Percentiles rank a stretch among this genome's conserved stretches.
Evolutionary conservation across 2,888 invertebrate genomes (phyloP).

Genomic region (Lochmaea crataegi): DNA sequence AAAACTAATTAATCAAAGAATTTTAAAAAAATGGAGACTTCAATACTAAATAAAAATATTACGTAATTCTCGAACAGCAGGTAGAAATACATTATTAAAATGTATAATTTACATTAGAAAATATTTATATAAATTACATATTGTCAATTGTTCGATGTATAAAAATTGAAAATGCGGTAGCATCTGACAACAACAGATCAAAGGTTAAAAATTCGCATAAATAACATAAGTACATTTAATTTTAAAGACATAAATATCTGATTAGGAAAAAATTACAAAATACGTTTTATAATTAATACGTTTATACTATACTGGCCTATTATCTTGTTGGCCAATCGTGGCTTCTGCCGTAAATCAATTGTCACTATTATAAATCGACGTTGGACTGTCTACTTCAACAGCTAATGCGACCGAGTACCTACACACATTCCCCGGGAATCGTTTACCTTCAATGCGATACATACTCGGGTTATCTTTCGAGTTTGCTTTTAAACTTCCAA

Average conservation of each 20-base stretch:
- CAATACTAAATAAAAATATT: not conserved
- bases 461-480: constrained; percentile 14
- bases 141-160: constrained; percentile 1
- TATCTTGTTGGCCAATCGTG: constrained; percentile 58
- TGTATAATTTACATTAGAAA: not conserved
- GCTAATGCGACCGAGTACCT: constrained; percentile 64
- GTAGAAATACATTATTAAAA: not conserved
- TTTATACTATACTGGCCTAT: constrained; percentile 39
- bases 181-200: not conserved
- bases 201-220: constrained; percentile 3
- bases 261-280: not conserved
- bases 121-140: not conserved
- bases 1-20: not conserved
- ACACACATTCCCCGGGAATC: constrained; percentile 65
- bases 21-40: not conserved
- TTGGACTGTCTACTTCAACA: constrained; percentile 64
- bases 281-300: not conserved
- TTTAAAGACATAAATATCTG: not conserved
- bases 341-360: constrained; percentile 64
- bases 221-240: not conserved
- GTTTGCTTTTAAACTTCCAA: constrained; percentile 7
- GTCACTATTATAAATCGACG: constrained; percentile 66
- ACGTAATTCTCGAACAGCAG: not conserved
- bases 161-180: constrained; percentile 5
- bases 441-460: constrained; percentile 59